A percentile compares a stretch with the other conserved stretches of the same genome.
phyloP scores from a whole-genome alignment of 2,888 invertebrate genomes.

The Acronicta psi region DNA sequence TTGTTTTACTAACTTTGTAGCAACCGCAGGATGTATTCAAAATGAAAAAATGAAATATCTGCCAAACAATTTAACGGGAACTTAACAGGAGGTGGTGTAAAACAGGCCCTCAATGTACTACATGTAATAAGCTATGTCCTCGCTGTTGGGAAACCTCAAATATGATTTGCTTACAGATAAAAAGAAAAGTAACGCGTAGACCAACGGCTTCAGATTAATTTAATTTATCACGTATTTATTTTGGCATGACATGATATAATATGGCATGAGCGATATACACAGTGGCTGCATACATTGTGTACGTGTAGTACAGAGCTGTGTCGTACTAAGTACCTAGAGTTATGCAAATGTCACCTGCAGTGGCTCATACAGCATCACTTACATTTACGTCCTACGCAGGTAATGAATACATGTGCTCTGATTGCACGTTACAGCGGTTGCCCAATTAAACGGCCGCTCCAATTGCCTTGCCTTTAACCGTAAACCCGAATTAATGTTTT shows the following conservation, averaged over 20 bases:
- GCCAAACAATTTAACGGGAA: too few species aligned
- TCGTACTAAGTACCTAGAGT: slow-evolving; percentile 2
- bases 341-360: slow-evolving; percentile 33
- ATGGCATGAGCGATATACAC: not conserved
- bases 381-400: slow-evolving; percentile 36
- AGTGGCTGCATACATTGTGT: not conserved
- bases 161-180: not conserved
- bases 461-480: slow-evolving; percentile 31
- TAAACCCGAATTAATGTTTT: slow-evolving; percentile 33
- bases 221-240: not conserved
- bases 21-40: too few species aligned
- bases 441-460: slow-evolving; percentile 39
- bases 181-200: not conserved
- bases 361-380: slow-evolving; percentile 22
- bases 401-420: slow-evolving; percentile 38
- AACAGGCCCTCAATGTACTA: too few species aligned
- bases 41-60: too few species aligned
- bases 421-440: slow-evolving; percentile 34
- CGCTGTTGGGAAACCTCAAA: not conserved
- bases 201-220: not conserved
- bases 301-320: not conserved
- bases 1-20: too few species aligned
- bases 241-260: not conserved
- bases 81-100: too few species aligned
- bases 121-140: too few species aligned